phyloP scores from a whole-genome alignment of 1,140 invertebrate species.

The Spodoptera frugiperda region DNA sequence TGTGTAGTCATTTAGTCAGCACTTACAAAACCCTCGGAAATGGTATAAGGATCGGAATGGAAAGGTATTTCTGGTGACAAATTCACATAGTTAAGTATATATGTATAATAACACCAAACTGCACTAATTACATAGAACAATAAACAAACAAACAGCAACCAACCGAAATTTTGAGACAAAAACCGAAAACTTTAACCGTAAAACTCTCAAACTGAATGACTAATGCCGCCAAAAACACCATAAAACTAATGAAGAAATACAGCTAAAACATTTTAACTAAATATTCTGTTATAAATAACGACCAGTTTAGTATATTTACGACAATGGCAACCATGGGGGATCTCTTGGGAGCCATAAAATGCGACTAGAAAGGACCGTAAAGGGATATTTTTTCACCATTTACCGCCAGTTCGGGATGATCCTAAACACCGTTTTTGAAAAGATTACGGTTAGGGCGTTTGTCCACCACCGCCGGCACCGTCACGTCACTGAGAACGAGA shows the following conservation, averaged over 20 bases:
- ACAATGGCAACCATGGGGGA: not conserved
- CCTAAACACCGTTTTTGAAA: not conserved
- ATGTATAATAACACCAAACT: no score
- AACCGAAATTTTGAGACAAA: not conserved
- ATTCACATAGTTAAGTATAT: no score
- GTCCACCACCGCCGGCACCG: no score
- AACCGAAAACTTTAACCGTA: constrained; percentile 23
- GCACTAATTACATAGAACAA: not conserved
- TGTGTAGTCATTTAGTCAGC: no score
- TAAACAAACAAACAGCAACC: constrained; percentile 17
- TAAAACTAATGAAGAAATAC: constrained; percentile 35
- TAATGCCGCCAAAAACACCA: constrained; percentile 15
- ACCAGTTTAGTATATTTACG: constrained; percentile 18
- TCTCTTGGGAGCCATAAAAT: constrained; percentile 13
- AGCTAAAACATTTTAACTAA: constrained; percentile 23
- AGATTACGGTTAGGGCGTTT: not conserved
- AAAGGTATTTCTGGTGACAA: no score
- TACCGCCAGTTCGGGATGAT: not conserved
- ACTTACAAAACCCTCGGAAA: no score
- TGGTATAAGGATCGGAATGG: no score
- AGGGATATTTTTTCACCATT: constrained; percentile 19
- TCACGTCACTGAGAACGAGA: no score
- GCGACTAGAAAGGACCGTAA: not conserved
- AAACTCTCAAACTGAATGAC: constrained; percentile 4
- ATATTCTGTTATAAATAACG: constrained; percentile 30